A percentile compares a stretch with the other conserved stretches of the same genome.
Conservation (phyloP, 2,113 vertebrate genomes). For the Colaptes auratus region DNA sequence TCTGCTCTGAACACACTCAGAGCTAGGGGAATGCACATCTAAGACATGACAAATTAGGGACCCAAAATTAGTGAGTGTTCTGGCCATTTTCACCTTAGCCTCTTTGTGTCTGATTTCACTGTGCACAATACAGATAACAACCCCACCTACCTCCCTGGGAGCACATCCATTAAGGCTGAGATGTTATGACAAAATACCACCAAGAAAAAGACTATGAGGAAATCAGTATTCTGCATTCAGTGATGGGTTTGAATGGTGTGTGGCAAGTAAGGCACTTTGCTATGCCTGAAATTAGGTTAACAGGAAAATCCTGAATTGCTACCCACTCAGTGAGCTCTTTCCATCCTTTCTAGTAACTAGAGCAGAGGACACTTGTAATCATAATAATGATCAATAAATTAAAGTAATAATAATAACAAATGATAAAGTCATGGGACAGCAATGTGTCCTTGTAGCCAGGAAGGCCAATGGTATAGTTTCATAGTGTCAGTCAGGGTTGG, state of each 20-base stretch:
- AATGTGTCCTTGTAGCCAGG: too few species aligned
- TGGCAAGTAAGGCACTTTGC: constrained; percentile 21
- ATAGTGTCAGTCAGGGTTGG: too few species aligned
- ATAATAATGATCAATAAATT: not conserved
- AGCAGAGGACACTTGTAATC: not conserved
- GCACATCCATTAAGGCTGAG: not conserved
- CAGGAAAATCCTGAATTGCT: not conserved
- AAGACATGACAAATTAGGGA: not conserved
- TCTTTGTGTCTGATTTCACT: not conserved
- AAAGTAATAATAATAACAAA: too few species aligned
- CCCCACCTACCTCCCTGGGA: not conserved
- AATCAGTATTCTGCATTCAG: not conserved
- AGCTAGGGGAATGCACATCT: not conserved
- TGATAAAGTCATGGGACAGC: not conserved
- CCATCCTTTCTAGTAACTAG: not conserved
- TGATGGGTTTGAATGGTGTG: not conserved
- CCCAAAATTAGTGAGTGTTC: not conserved
- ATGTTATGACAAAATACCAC: not conserved
- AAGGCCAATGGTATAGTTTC: too few species aligned
- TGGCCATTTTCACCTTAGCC: constrained; percentile 23
- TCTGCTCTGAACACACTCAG: not conserved
- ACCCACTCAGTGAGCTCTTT: not conserved
- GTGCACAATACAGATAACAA: constrained; percentile 8
- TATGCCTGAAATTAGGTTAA: not conserved
- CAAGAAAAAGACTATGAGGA: not conserved